Evolutionary conservation across 1,140 invertebrate genomes (phyloP).

Genomic region (Muscidifurax raptorellus): DNA sequence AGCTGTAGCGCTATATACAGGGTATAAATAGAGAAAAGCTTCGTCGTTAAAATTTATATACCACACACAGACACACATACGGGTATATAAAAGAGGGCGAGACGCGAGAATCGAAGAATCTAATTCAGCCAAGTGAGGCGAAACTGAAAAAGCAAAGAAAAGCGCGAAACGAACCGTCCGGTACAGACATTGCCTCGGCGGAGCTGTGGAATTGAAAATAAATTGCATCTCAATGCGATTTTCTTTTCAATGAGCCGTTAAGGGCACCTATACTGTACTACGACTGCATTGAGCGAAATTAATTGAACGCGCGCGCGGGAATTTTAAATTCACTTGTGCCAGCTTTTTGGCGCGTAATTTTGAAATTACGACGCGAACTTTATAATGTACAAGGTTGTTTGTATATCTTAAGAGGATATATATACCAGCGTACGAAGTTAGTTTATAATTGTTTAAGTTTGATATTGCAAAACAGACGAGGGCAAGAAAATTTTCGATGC

Average conservation of each 20-base stretch:
- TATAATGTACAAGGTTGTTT: neutral
- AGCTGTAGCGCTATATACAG: too few species aligned
- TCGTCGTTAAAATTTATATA: neutral
- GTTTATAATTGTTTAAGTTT: neutral
- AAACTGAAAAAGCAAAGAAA: conserved; percentile 6
- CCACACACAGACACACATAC: too few species aligned
- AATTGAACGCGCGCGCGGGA: neutral
- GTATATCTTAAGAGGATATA: neutral
- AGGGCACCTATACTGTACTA: too few species aligned
- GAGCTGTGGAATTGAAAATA: conserved; percentile 9
- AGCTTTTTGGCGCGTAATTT: neutral
- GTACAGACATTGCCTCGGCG: conserved; percentile 12
- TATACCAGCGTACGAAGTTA: neutral
- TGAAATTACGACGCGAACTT: neutral
- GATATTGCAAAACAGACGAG: neutral
- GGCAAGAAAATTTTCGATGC: neutral
- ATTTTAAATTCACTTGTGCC: neutral
- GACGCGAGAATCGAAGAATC: neutral
- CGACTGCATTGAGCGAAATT: neutral
- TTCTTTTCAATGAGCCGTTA: conserved; percentile 11
- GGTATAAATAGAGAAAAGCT: neutral
- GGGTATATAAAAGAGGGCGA: neutral
- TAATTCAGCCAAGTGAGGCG: conserved; percentile 1
- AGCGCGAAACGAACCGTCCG: neutral
- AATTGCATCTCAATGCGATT: conserved; percentile 12